phyloP scores from a whole-genome alignment of 1,140 invertebrate species.

The Drosophila sechellia region DNA sequence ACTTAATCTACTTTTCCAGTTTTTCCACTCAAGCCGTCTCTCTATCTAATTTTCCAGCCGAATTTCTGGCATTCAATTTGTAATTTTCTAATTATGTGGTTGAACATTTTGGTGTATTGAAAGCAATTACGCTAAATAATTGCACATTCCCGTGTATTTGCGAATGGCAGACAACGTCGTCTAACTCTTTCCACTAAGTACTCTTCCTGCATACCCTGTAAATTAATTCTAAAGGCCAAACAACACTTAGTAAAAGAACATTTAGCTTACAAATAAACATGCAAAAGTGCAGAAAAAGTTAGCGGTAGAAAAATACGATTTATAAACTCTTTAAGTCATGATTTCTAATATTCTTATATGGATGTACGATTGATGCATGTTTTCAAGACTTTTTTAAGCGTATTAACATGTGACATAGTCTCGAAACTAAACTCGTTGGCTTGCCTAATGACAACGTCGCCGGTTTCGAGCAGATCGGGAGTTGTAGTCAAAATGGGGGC shows the following conservation, averaged over 20 bases:
- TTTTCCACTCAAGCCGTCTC: no score
- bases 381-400: constrained; percentile 4
- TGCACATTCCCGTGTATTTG: constrained; percentile 48
- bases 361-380: neutral
- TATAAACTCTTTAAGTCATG: no score
- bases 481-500: constrained; percentile 9
- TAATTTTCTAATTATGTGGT: constrained; percentile 73
- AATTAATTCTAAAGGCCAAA: no score
- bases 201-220: constrained; percentile 12
- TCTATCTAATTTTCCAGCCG: constrained; percentile 1
- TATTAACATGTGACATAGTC: neutral
- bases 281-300: neutral
- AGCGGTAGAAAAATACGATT: no score
- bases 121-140: constrained; percentile 74
- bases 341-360: neutral
- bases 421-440: neutral
- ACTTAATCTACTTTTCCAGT: constrained; percentile 6
- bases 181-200: neutral
- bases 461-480: constrained; percentile 33
- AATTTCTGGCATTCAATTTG: constrained; percentile 59
- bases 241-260: neutral
- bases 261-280: neutral
- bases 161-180: constrained; percentile 12
- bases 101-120: constrained; percentile 63
- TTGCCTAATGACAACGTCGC: constrained; percentile 45